Percentiles rank a stretch among this genome's conserved stretches.
phyloP scores from a whole-genome alignment of 1,140 invertebrate genomes.

The Holcopasites calliopsidis region DNA sequence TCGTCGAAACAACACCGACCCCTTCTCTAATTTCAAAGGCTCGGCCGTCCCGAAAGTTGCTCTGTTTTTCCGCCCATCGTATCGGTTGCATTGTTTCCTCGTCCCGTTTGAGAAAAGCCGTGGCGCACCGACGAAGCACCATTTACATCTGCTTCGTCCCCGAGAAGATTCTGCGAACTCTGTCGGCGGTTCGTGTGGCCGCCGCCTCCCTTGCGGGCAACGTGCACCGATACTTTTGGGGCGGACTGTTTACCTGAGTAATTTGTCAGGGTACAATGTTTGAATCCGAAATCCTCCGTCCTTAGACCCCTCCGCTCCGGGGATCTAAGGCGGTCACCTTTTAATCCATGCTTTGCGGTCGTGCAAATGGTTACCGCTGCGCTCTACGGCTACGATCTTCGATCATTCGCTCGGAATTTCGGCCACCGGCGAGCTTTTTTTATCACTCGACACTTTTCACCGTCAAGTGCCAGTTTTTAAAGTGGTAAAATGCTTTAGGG shows the following conservation, averaged over 20 bases:
- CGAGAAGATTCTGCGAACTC: constrained; percentile 4
- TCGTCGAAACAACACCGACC: neutral
- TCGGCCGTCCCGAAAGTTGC: neutral
- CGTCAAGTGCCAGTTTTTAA: no score
- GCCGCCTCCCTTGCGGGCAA: neutral
- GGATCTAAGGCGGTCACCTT: constrained; percentile 21
- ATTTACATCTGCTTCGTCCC: constrained; percentile 4
- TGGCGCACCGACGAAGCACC: neutral
- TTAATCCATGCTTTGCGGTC: constrained; percentile 34
- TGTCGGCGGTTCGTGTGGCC: no score
- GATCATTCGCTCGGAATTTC: neutral
- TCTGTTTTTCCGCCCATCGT: neutral
- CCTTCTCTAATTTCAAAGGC: neutral
- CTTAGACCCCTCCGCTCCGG: no score
- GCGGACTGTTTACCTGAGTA: constrained; percentile 74
- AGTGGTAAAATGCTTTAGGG: no score
- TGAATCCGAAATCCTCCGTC: constrained; percentile 42
- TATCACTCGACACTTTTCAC: neutral
- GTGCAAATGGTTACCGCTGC: neutral
- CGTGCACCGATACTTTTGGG: constrained; percentile 43
- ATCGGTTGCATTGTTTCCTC: constrained; percentile 22
- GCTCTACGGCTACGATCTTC: neutral
- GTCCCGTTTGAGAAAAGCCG: constrained; percentile 1
- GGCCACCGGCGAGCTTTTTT: neutral
- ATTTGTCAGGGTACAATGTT: constrained; percentile 72